These are phyloP conservation scores for Macaria notata DNA, from an alignment of 2,888 invertebrate genomes.

Conservation along the genomic window DNA sequence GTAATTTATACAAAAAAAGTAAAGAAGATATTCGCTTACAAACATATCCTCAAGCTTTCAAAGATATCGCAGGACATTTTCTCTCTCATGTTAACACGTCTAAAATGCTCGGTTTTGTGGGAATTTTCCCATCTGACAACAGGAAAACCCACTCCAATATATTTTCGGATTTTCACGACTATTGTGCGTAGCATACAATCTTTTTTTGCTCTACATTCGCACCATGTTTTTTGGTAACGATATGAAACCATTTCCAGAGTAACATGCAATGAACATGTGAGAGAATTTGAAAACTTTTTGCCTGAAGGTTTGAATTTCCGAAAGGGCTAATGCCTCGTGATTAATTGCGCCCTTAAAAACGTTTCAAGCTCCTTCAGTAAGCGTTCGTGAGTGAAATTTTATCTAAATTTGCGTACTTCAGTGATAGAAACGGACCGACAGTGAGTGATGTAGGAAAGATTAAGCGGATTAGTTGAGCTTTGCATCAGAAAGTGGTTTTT, in stretches of 20 bases:
- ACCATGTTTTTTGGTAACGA: slow-evolving; percentile 6
- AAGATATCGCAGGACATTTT: slow-evolving; percentile 1
- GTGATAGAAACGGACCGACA: slow-evolving; percentile 33
- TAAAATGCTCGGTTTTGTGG: slow-evolving; percentile 19
- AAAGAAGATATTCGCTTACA: no score
- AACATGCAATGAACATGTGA: slow-evolving; percentile 3
- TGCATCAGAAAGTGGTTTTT: slow-evolving; percentile 5
- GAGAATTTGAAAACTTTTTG: slow-evolving; percentile 25
- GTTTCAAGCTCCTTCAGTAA: slow-evolving; percentile 33
- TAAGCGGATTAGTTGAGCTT: slow-evolving; percentile 19
- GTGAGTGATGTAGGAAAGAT: slow-evolving; percentile 33
- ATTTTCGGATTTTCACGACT: slow-evolving; percentile 24
- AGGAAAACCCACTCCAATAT: slow-evolving; percentile 22
- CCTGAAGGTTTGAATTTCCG: slow-evolving; percentile 30
- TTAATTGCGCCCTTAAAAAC: slow-evolving; percentile 43
- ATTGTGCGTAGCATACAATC: slow-evolving; percentile 11
- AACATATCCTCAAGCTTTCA: no score
- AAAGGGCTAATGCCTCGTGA: slow-evolving; percentile 47
- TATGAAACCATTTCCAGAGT: slow-evolving; percentile 7
- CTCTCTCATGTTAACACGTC: slow-evolving; percentile 13
- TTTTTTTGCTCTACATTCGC: slow-evolving; percentile 6
- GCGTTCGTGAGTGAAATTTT: slow-evolving; percentile 39
- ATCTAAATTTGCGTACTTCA: slow-evolving; percentile 37
- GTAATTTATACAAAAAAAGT: no score
- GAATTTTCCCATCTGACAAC: slow-evolving; percentile 27